Base-by-base conservation (phyloP, 1,140 invertebrate genomes). In the Ditylenchus dipsaci region DNA sequence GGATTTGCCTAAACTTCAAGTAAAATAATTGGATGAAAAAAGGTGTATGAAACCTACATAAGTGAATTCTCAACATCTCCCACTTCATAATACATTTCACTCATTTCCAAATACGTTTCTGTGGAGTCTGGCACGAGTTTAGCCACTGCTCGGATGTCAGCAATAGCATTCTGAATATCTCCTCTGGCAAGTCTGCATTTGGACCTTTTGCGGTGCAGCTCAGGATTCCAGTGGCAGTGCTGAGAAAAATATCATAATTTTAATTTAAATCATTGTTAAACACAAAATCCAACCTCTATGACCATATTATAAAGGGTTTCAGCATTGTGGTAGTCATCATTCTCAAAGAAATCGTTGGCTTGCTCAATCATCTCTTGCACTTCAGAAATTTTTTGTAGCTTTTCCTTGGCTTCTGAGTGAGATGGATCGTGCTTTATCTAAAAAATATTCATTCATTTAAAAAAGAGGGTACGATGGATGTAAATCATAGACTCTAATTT, bases 111-210 rank as follows among this genome's bases (percentile, higher is more conserved):
- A 84, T 89, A 93, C 0, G 91, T 92, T 63, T 89, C 88, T 0
- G 93, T 96, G 79, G 94, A 93, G 84, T 98, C 95, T 63, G 90
- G 88, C 49, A 89, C 87, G 38, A 98, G 86, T 81, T 94, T 92
- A 17, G 93, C 94, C 7, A 92, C 90, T 1, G 91, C 89, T 67
- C 91, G 86, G 74, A 97, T 88, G 84, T 99, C 95, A 21, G 88
- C 88, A 67, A 97, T 91, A 11, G 95, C 95, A 68, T 90, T 89
- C 73, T 90, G 87, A 27, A 90, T 85, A 83, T 98, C 92, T 53
- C 91, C 90, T 58, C 89, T 76, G 42, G 85, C 87, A 68, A 92
- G 88, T 80, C 93, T 90, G 80, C 90, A 90, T 75, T 95, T 89
- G 0, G 93, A 90, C 60, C 95, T 84, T 29, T 92, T 87, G 84